phyloP scores from a whole-genome alignment of 2,113 vertebrate genomes.

The Falcunculus frontatus region DNA sequence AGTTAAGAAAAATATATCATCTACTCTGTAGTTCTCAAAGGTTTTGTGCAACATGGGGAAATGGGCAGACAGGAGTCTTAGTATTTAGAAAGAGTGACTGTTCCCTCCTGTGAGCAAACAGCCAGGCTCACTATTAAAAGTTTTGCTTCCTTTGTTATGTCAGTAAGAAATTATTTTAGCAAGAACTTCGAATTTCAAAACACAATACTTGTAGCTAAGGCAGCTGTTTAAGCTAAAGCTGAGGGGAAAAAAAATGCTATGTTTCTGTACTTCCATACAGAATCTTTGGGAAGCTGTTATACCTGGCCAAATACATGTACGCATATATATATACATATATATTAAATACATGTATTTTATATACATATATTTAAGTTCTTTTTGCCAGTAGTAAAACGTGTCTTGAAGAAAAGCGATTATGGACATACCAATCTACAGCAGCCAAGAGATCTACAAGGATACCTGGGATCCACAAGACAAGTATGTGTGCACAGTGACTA shows the following conservation, averaged over 20 bases:
- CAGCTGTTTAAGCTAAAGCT: not conserved
- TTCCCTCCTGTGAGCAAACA: not conserved
- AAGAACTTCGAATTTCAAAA: not conserved
- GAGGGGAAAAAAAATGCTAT: not conserved
- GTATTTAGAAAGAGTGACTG: not conserved
- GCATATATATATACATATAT: no score
- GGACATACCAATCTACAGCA: not conserved
- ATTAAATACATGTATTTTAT: not conserved
- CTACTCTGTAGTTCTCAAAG: not conserved
- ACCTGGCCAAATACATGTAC: not conserved
- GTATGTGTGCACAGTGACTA: rapidly evolving
- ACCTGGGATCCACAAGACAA: not conserved
- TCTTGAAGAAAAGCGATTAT: not conserved
- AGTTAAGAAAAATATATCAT: not conserved
- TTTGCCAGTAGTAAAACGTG: not conserved
- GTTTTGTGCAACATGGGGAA: not conserved
- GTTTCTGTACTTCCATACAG: no score
- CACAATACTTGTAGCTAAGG: not conserved
- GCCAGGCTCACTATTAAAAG: not conserved
- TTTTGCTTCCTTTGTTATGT: not conserved
- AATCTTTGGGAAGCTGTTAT: not conserved
- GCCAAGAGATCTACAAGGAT: not conserved
- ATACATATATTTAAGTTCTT: not conserved
- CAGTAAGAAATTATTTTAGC: not conserved
- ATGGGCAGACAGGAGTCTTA: not conserved